Percentiles rank a stretch among this genome's conserved stretches.
phyloP scores from a whole-genome alignment of 2,888 invertebrate species.

The Magallana nippona region DNA sequence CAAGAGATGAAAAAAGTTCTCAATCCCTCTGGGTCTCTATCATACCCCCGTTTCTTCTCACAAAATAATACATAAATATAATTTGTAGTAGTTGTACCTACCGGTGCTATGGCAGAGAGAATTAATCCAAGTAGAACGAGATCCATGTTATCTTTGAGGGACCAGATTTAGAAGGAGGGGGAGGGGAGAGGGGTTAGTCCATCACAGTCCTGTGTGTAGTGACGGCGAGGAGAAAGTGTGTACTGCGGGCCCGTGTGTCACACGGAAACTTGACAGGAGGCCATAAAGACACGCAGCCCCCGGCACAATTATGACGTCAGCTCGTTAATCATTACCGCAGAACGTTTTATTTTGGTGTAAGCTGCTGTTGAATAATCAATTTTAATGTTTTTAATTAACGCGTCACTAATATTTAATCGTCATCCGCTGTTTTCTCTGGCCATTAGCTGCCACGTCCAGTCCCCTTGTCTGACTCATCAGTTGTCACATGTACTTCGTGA shows the following conservation, averaged over 20 bases:
- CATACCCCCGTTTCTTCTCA: not conserved
- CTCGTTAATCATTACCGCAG: constrained; percentile 4
- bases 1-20: no score
- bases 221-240: no score
- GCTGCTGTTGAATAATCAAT: constrained; percentile 7
- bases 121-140: not conserved
- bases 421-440: no score
- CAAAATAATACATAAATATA: not conserved
- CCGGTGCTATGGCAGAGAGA: not conserved
- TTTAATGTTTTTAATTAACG: not conserved
- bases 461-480: no score
- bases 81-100: not conserved
- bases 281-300: constrained; percentile 17
- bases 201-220: no score
- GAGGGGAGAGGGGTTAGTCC: no score
- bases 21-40: no score
- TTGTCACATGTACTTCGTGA: no score
- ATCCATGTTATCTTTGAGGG: not conserved
- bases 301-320: constrained; percentile 9
- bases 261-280: not conserved
- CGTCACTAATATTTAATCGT: no score
- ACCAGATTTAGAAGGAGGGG: not conserved
- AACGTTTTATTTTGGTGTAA: not conserved
- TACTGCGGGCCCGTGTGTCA: no score
- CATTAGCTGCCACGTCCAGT: no score